Evolutionary conservation across 1,140 invertebrate species (phyloP), one percentile per base, ranked within the genome.

Genomic region (Akabosia matsudoensis): DNA sequence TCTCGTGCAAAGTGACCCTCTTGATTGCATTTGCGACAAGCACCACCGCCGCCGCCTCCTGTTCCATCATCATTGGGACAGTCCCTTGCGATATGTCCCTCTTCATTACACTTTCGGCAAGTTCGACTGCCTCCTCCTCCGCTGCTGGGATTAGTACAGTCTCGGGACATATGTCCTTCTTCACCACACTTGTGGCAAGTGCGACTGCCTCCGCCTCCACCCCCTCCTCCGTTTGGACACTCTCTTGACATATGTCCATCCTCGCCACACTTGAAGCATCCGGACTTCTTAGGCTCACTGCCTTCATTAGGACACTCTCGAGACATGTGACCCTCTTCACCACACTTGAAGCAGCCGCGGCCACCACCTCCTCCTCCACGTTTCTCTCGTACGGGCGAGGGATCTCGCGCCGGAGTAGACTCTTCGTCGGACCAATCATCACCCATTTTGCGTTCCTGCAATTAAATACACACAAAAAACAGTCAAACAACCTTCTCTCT

Each of bases 101-200:
- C 84, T 74, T 84, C 80, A 26, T 83, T 82, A 67, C 85, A 87
- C 22, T 83, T 85, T 54, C 80, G 84, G 73, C 85, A 85, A 30
- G 73, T 26, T 81, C 51, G 71, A 31, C 51, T 30, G 28, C n/a
- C 74, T 13, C 45, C n/a, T n/a, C 26, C 54, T 24, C 26, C 26
- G 4, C n/a, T 61, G 7, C 18, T 45, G 7, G 37, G 37, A 18
- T 45, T 45, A 10, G 37, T 7, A 45, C 37, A 45, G 37, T 45
- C 37, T 45, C 37, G 37, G 37, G 7, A 10, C 37, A 45, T 45
- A 45, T 45, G 37, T 45, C 37, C 37, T 45, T 7, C 18, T 45
- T 45, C 7, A 18, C 7, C 7, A 10, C 22, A 56, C 22, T 56
- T 56, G 4, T 4, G 22, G 54, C 45, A 76, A 28, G 22, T 16